Percentiles rank a stretch among this genome's conserved stretches.
Evolutionary conservation across 2,888 invertebrate genomes (phyloP).

Genomic region (Trachelus iudaicus): DNA sequence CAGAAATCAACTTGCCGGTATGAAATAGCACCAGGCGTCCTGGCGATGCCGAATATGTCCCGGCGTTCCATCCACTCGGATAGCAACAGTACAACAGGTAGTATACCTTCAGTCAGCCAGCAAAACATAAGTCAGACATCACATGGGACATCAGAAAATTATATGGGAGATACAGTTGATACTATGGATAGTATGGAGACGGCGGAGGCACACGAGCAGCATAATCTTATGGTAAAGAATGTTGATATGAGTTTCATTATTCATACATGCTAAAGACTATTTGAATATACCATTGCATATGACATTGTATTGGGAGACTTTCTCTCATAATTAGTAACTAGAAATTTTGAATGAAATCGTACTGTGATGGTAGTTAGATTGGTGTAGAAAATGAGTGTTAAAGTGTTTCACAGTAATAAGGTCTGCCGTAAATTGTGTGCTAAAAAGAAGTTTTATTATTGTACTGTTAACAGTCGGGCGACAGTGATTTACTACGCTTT

Average conservation of each 20-base stretch:
- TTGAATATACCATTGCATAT: not conserved
- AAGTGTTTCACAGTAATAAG: not conserved
- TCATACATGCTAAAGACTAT: not conserved
- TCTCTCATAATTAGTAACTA: not conserved
- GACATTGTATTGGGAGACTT: not conserved
- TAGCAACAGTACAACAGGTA: constrained; percentile 40
- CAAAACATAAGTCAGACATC: constrained; percentile 39
- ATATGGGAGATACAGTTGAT: constrained; percentile 18
- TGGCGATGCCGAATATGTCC: constrained; percentile 92
- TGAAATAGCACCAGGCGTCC: constrained; percentile 81
- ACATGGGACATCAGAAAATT: constrained; percentile 22
- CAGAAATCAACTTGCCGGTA: constrained; percentile 83
- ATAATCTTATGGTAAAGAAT: constrained; percentile 32
- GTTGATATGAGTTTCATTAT: not conserved
- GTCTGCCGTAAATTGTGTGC: not conserved
- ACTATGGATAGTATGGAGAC: constrained; percentile 30
- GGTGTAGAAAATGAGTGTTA: not conserved
- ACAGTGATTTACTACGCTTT: constrained; percentile 25
- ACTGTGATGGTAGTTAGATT: not conserved
- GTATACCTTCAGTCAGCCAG: constrained; percentile 39
- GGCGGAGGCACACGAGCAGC: constrained; percentile 1
- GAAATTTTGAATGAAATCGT: not conserved
- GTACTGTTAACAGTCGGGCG: constrained; percentile 11
- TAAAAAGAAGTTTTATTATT: constrained; percentile 2
- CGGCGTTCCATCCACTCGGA: constrained; percentile 71